Conservation (phyloP, 2,797 vertebrate genomes). For the Morus bassanus region DNA sequence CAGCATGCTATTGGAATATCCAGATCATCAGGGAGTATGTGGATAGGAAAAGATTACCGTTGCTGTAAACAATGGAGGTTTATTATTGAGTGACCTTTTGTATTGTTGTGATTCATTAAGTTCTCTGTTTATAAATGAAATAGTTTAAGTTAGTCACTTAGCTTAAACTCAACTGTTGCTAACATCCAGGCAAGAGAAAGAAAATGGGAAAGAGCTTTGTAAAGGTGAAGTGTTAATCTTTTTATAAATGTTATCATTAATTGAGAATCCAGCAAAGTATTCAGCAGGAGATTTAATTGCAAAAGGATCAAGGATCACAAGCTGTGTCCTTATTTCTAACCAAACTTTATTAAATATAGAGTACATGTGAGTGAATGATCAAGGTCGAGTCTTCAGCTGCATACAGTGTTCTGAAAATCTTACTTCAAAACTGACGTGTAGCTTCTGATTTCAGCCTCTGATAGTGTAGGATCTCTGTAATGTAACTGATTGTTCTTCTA, state of each 20-base stretch:
- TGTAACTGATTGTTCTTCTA: not conserved
- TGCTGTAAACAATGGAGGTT: not conserved
- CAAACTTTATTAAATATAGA: not conserved
- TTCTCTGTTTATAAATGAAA: not conserved
- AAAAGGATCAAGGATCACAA: not conserved
- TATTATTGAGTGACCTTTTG: not conserved
- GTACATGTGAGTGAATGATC: rapidly evolving
- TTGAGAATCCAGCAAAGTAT: not conserved
- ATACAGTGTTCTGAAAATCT: not conserved
- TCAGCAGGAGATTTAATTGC: not conserved
- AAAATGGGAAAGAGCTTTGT: not conserved
- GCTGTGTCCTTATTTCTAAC: not conserved
- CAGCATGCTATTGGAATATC: not conserved
- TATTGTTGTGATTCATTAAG: not conserved
- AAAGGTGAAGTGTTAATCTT: not conserved
- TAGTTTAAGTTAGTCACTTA: not conserved
- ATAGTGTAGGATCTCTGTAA: not conserved
- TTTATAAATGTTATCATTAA: not conserved
- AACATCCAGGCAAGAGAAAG: not conserved
- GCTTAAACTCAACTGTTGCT: not conserved
- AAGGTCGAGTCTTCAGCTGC: not conserved
- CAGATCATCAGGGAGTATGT: not conserved
- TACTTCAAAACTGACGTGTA: not conserved
- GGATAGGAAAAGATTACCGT: not conserved
- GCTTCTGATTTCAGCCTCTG: not conserved